Evolutionary conservation across 2,797 vertebrate genomes (phyloP).

Genomic region (Characodon lateralis): DNA sequence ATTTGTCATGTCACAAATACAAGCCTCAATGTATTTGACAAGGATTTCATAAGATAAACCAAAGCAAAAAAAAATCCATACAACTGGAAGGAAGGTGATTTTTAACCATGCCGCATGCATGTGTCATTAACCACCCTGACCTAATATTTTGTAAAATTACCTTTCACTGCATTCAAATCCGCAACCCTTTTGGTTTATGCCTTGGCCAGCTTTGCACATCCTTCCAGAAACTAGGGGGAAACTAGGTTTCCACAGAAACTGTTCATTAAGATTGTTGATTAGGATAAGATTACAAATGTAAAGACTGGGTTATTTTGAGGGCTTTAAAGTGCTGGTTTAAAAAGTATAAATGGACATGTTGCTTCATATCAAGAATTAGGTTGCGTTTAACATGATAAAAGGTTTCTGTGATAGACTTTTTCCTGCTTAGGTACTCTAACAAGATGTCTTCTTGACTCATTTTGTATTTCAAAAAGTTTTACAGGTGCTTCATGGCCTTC

Average conservation of each 20-base stretch:
- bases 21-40: background rate
- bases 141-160: background rate
- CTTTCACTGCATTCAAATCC: background rate
- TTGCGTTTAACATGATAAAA: background rate
- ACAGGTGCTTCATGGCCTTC: conserved; percentile 72
- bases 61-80: background rate
- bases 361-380: background rate
- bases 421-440: background rate
- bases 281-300: background rate
- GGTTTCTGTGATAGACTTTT: background rate
- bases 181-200: background rate
- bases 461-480: conserved; percentile 62
- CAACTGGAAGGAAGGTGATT: background rate
- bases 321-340: background rate
- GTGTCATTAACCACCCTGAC: background rate
- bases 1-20: background rate
- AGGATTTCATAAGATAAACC: background rate
- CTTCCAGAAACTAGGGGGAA: too few species aligned
- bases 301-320: background rate
- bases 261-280: background rate
- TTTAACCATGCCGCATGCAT: background rate
- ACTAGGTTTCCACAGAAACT: background rate
- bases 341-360: background rate
- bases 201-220: background rate
- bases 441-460: background rate